A percentile compares a stretch with the other conserved stretches of the same genome.
phyloP scores from a whole-genome alignment of 2,797 vertebrate species.

The Limnodromus scolopaceus region DNA sequence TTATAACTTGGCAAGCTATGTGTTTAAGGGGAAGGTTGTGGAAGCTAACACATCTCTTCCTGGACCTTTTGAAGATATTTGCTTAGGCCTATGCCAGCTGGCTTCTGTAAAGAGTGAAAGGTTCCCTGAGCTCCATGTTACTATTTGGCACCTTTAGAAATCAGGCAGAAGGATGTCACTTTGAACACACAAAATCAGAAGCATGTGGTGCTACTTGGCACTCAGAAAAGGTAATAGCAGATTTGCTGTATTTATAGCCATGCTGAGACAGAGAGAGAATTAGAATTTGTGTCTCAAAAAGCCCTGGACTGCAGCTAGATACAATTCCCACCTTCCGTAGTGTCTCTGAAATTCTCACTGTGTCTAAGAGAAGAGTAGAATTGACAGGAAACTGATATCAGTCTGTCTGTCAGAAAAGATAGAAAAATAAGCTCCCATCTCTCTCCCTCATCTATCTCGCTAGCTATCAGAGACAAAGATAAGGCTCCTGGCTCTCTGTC shows the following conservation, averaged over 20 bases:
- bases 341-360: background rate
- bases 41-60: background rate
- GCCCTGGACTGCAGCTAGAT: background rate
- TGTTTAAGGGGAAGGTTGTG: background rate
- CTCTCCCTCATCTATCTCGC: constrained; percentile 21
- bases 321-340: background rate
- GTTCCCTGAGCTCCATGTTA: background rate
- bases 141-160: constrained; percentile 25
- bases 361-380: constrained; percentile 4
- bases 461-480: constrained; percentile 36
- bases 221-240: background rate
- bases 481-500: constrained; percentile 41
- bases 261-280: background rate
- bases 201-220: background rate
- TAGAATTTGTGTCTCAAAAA: background rate
- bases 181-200: constrained; percentile 12
- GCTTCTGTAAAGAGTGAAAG: background rate
- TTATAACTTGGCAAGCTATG: background rate
- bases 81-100: background rate
- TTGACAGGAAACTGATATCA: constrained; percentile 34
- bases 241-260: constrained; percentile 1
- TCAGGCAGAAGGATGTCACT: constrained; percentile 1
- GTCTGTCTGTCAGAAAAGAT: constrained; percentile 7
- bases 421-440: constrained; percentile 40
- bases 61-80: background rate